Base-by-base conservation (phyloP, 2,888 invertebrate species). In the Thumatha senex region DNA sequence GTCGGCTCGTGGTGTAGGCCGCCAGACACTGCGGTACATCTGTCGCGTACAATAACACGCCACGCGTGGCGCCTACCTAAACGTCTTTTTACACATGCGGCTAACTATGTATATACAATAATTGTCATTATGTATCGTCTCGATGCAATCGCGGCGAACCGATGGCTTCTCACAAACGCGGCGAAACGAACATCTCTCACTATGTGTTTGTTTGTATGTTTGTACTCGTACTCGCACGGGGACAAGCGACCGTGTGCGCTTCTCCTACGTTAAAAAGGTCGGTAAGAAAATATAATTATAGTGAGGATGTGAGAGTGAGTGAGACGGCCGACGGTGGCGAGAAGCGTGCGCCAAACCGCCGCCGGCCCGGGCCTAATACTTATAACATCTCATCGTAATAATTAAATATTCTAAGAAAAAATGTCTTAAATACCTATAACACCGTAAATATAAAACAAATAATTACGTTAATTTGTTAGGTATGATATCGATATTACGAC, bases 391-490 rank as follows among this genome's bases (percentile, higher is more conserved):
- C 87, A 84, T 88, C 88, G 87, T 88, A 86, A 85, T 87, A 86
- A 90, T 90, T 90, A 89, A 91, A 90, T 89, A 90, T 86, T 86
- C 89, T 90, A 90, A 89, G 90, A 90, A 90, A 88, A 89, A 91
- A 90, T 89, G 90, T 89, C 91, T 91, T 91, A 91, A 89, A 84
- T 87, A 87, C 86, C 90, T 91, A 90, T 88, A 91, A 91, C 89
- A 90, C 90, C 90, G 89, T 91, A 90, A 90, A 89, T 91, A 89
- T 89, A 91, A 90, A 91, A 90, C 89, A 88, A 91, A 90, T 88
- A 85, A 87, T 90, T 89, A 91, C 85, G 89, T 90, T 89, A 89
- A 85, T 88, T 90, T 89, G 89, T 90, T 88, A 89, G 91, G 91
- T 90, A 90, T 91, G 91, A 90, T 89, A 89, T 89, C 88, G 87